These are phyloP conservation scores for Aquatica leii DNA, from an alignment of 2,888 invertebrate genomes.

Conservation along the genomic window DNA sequence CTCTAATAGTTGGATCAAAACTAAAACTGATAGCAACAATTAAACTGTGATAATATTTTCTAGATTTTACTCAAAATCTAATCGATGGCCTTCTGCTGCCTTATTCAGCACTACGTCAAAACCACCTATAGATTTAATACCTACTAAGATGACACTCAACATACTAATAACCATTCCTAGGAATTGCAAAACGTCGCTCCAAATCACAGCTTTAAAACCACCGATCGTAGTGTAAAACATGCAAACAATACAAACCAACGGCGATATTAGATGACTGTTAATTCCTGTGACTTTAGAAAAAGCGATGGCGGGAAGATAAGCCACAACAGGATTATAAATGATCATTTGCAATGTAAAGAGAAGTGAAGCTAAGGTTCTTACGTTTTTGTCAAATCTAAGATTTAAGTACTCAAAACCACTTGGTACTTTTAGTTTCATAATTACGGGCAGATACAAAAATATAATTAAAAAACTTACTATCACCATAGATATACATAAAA, in stretches of 20 bases:
- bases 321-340: conserved; percentile 70
- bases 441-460: conserved; percentile 67
- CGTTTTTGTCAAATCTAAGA: conserved; percentile 68
- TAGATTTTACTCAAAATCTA: background rate
- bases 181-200: conserved; percentile 59
- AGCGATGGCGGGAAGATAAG: conserved; percentile 75
- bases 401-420: conserved; percentile 76
- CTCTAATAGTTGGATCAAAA: conserved; percentile 67
- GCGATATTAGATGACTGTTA: conserved; percentile 67
- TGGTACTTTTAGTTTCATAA: conserved; percentile 73
- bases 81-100: background rate
- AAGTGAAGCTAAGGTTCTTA: conserved; percentile 68
- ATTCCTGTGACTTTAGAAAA: conserved; percentile 75
- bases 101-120: background rate
- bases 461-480: conserved; percentile 39
- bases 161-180: conserved; percentile 20
- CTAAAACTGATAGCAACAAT: conserved; percentile 62
- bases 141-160: background rate
- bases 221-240: conserved; percentile 74
- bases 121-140: background rate
- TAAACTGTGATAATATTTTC: background rate
- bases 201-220: conserved; percentile 59
- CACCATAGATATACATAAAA: conserved; percentile 57
- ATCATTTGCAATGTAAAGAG: conserved; percentile 67
- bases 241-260: conserved; percentile 71